These are phyloP conservation scores for Episyrphus balteatus DNA, from an alignment of 1,140 invertebrate genomes.

Conservation along the genomic window DNA sequence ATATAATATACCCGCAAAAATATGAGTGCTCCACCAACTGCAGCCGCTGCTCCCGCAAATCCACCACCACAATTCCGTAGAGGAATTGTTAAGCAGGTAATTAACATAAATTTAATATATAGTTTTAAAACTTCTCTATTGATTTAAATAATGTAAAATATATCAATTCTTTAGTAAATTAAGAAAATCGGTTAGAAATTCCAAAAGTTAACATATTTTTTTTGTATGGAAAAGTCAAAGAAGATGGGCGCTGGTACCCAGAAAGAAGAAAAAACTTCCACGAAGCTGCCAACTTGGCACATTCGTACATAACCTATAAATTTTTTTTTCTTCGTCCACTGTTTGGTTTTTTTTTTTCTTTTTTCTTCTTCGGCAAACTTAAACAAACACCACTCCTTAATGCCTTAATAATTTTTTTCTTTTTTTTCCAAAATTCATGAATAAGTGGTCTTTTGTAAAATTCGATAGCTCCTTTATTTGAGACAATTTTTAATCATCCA, in stretches of 20 bases:
- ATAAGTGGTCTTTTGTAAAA: neutral
- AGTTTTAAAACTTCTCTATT: too few species aligned
- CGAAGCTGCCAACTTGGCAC: conserved; percentile 33
- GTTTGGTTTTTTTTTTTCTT: conserved; percentile 4
- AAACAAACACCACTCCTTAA: conserved; percentile 7
- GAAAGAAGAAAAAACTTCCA: conserved; percentile 15
- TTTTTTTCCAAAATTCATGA: neutral
- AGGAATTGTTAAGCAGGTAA: conserved; percentile 34
- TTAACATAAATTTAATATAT: conserved; percentile 5
- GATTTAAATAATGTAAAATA: neutral
- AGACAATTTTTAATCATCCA: too few species aligned
- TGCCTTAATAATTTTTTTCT: conserved; percentile 2
- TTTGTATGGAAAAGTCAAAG: neutral
- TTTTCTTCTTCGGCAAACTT: conserved; percentile 6
- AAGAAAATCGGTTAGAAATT: neutral
- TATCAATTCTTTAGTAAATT: neutral
- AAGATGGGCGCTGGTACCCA: conserved; percentile 2
- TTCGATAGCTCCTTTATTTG: too few species aligned
- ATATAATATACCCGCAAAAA: conserved; percentile 6
- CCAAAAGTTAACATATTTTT: too few species aligned
- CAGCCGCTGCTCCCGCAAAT: conserved; percentile 31
- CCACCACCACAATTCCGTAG: conserved; percentile 24
- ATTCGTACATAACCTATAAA: conserved; percentile 13
- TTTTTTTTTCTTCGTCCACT: neutral
- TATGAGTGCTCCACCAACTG: conserved; percentile 33